Evolutionary conservation across 2,888 invertebrate species (phyloP).

Genomic region (Lumbricus terrestris): DNA sequence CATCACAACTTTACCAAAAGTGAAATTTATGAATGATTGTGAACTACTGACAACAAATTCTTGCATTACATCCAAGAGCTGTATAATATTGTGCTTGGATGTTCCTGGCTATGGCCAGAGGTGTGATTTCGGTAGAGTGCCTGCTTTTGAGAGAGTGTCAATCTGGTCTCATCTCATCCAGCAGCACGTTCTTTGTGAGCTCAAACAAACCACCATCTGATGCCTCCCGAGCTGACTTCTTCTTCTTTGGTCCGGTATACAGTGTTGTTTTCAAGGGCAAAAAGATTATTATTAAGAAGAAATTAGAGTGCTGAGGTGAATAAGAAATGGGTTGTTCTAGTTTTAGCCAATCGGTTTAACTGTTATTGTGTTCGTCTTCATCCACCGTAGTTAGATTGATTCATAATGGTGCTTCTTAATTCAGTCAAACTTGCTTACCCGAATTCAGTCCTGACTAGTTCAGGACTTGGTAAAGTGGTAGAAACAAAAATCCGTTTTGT

Average conservation of each 20-base stretch:
- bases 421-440: background rate
- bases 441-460: background rate
- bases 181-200: background rate
- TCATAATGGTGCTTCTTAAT: slow-evolving; percentile 3
- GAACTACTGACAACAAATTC: background rate
- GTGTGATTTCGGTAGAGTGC: background rate
- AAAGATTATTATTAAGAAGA: background rate
- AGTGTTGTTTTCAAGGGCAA: background rate
- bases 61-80: background rate
- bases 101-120: background rate
- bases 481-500: background rate
- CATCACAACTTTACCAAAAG: background rate
- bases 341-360: background rate
- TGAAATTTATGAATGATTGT: background rate
- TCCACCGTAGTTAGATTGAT: background rate
- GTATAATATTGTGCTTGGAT: background rate
- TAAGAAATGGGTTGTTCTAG: background rate
- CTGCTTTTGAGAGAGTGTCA: background rate
- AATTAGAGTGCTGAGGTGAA: background rate
- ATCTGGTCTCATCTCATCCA: background rate
- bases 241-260: background rate
- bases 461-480: background rate
- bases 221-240: background rate
- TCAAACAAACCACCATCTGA: background rate
- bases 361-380: background rate